Evolutionary conservation across 64 coral and sea anemone species (phyloP).

Genomic region (Montipora sp.): DNA sequence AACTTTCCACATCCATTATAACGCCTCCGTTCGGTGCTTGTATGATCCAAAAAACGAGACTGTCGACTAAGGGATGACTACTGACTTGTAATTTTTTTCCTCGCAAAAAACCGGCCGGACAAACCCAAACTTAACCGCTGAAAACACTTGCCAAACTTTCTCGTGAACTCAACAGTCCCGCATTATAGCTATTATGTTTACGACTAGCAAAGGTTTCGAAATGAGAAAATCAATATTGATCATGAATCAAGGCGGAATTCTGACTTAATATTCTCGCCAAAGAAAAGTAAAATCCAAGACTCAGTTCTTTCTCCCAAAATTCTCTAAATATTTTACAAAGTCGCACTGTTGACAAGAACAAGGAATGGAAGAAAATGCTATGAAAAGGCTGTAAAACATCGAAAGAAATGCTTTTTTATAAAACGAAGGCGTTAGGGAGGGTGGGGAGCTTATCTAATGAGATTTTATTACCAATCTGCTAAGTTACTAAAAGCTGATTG

Average conservation of each 20-base stretch:
- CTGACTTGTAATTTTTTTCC: neutral
- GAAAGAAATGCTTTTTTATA: too few relatives aligned
- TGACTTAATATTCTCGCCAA: neutral
- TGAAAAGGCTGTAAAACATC: too few relatives aligned
- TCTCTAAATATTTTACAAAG: too few relatives aligned
- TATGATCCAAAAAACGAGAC: neutral
- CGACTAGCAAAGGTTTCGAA: neutral
- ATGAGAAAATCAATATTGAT: constrained; percentile 25
- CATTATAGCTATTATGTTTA: neutral
- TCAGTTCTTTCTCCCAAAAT: neutral
- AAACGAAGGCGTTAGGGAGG: too few relatives aligned
- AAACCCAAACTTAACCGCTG: neutral
- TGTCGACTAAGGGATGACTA: neutral
- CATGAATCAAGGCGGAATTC: neutral
- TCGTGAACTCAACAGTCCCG: neutral
- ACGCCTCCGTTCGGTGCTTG: neutral
- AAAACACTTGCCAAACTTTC: neutral
- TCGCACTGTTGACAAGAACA: too few relatives aligned
- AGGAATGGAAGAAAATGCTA: neutral
- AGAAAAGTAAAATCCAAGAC: neutral
- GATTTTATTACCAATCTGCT: too few relatives aligned
- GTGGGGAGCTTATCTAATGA: too few relatives aligned
- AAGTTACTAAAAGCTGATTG: too few relatives aligned
- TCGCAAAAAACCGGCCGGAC: neutral
- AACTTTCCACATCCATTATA: neutral